Base-by-base conservation (phyloP, 1,140 invertebrate genomes). In the Colletes latitarsis region DNA sequence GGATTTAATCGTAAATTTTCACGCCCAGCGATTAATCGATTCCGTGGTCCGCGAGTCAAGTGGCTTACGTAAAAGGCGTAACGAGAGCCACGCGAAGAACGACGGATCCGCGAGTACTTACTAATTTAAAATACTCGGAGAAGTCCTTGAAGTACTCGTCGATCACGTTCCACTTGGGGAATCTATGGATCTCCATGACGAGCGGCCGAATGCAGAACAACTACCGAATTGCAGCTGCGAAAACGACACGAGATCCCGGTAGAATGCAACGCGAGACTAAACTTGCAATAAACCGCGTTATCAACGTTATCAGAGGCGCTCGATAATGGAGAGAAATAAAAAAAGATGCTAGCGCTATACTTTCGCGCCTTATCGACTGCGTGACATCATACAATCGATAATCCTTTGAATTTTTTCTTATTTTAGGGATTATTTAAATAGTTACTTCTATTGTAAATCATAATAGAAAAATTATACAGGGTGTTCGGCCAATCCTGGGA, bases 101-200 rank as follows among this genome's bases (percentile, higher is more conserved):
- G 68, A 57, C 5, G 10, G 60, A 55, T 17, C 55, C 64, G 19
- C n/a, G 21, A 39, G 30, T 57, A 90, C 89, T 89, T 57, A 90
- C 88, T 77, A 82, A 53, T 0, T 46, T 15, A 74, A 84, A 85
- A 14, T 88, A 77, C 21, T 72, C 0, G 0, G 17, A 6, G 12
- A 91, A 86, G 71, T 91, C 89, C n/a, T 81, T 46, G 0, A 79
- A 74, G 64, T 87, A 91, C 17, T 91, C 89, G n/a, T 90, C 85
- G 15, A 90, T 62, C 15, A 83, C 79, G 70, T 89, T 85, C 85
- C 82, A 90, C 58, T 71, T 86, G 43, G 76, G 2, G 17, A 91
- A 83, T 0, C 63, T 12, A 4, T 9, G 70, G 10, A 91, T 83
- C 70, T 90, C 88, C 90, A 91, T 90, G 30, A 8, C 62, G 17